Evolutionary conservation across 2,888 invertebrate species (phyloP).

Genomic region (Anthoptus insignis): DNA sequence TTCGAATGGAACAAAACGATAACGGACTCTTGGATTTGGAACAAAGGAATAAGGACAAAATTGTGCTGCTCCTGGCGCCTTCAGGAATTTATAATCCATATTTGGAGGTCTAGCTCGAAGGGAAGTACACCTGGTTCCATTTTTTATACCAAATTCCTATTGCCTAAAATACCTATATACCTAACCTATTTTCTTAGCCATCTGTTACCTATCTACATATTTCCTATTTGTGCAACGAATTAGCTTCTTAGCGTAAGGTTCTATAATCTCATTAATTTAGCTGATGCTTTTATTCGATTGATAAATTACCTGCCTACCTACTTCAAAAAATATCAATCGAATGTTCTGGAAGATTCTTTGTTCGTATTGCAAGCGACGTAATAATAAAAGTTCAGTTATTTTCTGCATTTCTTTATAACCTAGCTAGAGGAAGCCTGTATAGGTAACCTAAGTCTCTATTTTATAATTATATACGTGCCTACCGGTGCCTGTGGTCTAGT

Average conservation of each 20-base stretch:
- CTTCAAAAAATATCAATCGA: too few relatives aligned
- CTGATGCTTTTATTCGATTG: too few relatives aligned
- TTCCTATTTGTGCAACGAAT: background rate
- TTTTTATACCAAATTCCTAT: too few relatives aligned
- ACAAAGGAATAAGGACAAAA: background rate
- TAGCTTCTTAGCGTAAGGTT: background rate
- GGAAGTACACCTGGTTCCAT: background rate
- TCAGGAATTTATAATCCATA: background rate
- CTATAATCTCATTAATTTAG: background rate
- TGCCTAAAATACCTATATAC: too few relatives aligned
- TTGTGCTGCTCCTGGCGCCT: background rate
- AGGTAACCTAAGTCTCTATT: background rate
- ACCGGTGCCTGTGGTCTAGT: too few relatives aligned
- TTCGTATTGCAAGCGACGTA: background rate
- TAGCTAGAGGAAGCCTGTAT: background rate
- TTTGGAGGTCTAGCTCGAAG: background rate
- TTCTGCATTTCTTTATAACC: too few relatives aligned
- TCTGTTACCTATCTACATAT: background rate
- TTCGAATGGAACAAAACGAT: too few relatives aligned
- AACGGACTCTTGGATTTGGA: too few relatives aligned
- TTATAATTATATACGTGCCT: too few relatives aligned
- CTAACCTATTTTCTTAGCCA: background rate
- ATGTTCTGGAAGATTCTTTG: too few relatives aligned
- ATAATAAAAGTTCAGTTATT: too few relatives aligned
- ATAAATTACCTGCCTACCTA: too few relatives aligned